phyloP scores from a whole-genome alignment of 2,797 vertebrate species.

The Sciurus vulgaris region DNA sequence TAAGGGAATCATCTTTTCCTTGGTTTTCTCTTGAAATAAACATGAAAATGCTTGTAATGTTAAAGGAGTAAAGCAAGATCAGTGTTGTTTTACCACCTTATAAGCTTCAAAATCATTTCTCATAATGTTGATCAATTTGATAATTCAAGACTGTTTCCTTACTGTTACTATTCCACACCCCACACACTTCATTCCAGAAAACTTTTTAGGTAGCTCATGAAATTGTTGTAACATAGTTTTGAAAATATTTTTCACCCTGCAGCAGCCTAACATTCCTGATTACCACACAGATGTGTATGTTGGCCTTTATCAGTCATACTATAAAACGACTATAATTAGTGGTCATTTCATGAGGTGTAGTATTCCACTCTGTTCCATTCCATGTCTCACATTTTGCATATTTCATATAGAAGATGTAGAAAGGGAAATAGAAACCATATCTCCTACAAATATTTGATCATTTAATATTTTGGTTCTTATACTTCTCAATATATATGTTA shows the following conservation, averaged over 20 bases:
- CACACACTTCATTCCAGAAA: not conserved
- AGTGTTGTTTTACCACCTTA: not conserved
- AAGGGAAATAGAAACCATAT: constrained; percentile 5
- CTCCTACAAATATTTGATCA: constrained; percentile 21
- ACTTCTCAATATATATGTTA: not conserved
- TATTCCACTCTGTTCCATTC: not conserved
- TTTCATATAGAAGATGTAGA: not conserved
- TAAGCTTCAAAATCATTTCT: constrained; percentile 53
- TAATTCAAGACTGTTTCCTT: constrained; percentile 49
- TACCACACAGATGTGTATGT: not conserved
- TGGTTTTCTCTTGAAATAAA: not conserved
- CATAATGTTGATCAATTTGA: not conserved
- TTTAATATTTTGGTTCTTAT: constrained; percentile 28
- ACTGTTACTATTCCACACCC: not conserved
- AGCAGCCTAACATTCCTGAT: not conserved
- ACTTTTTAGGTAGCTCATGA: constrained; percentile 6
- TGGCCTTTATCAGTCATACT: not conserved
- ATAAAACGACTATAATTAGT: not conserved
- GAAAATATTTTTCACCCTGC: not conserved
- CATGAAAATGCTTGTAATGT: not conserved
- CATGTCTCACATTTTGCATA: not conserved
- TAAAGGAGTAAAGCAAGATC: constrained; percentile 2
- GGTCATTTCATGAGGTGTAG: not conserved
- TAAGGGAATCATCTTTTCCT: not conserved
- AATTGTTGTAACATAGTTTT: not conserved